These are phyloP conservation scores for Dryobota labecula DNA, from an alignment of 2,888 invertebrate species.

Conservation along the genomic window DNA sequence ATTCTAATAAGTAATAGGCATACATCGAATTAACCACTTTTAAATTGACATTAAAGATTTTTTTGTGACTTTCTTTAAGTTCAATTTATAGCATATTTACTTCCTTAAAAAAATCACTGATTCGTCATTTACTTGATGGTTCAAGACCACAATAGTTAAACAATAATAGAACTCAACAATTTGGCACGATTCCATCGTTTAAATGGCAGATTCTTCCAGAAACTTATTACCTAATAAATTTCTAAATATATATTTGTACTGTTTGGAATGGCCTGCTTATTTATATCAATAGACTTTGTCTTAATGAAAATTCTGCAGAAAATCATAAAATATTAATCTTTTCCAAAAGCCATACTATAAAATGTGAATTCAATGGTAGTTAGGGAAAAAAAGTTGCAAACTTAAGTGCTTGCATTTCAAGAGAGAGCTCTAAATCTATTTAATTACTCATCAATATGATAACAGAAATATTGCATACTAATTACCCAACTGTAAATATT, in stretches of 20 bases:
- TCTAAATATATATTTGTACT: neutral
- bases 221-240: neutral
- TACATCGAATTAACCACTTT: neutral
- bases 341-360: neutral
- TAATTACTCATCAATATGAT: slow-evolving; percentile 32
- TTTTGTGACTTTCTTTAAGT: neutral
- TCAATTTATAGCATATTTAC: neutral
- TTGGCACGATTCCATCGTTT: slow-evolving; percentile 6
- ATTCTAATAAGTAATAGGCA: neutral
- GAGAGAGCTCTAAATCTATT: slow-evolving; percentile 3
- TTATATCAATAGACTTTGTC: neutral
- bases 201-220: neutral
- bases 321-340: neutral
- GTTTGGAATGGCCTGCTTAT: neutral
- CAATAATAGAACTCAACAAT: neutral
- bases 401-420: neutral
- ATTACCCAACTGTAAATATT: slow-evolving; percentile 37
- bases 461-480: slow-evolving; percentile 35
- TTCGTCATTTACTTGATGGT: neutral
- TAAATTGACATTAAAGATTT: neutral
- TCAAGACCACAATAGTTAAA: neutral
- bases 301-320: neutral
- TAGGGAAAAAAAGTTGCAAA: neutral
- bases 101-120: neutral
- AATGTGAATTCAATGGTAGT: neutral